These are phyloP conservation scores for Pagetopsis macropterus DNA, from an alignment of 2,797 vertebrate genomes.

Conservation along the genomic window DNA sequence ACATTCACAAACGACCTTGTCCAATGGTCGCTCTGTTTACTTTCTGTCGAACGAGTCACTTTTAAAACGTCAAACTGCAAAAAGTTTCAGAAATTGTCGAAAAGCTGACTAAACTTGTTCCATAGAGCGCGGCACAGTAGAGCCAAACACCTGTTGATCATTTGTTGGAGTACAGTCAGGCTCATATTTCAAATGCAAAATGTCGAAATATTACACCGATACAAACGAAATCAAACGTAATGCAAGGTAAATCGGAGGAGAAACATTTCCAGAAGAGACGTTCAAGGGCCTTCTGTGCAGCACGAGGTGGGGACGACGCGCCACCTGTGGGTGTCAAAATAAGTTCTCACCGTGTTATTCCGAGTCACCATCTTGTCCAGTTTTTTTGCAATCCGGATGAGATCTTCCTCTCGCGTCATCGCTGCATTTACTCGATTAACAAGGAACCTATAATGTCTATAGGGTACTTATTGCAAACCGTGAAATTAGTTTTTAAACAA, in stretches of 20 bases:
- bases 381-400: slow-evolving; percentile 91
- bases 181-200: slow-evolving; percentile 18
- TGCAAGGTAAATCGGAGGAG: not conserved
- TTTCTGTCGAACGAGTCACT: slow-evolving; percentile 17
- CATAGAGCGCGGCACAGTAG: not conserved
- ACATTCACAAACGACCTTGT: slow-evolving; percentile 39
- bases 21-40: slow-evolving; percentile 53
- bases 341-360: slow-evolving; percentile 91
- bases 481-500: slow-evolving; percentile 12
- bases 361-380: slow-evolving; percentile 97
- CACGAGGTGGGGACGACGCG: slow-evolving; percentile 61
- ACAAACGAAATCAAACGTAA: not conserved
- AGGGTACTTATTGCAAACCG: not conserved
- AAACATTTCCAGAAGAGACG: not conserved
- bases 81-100: not conserved
- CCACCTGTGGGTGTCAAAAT: slow-evolving; percentile 75
- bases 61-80: not conserved
- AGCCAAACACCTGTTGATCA: slow-evolving; percentile 78
- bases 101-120: not conserved
- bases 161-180: slow-evolving; percentile 40
- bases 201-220: not conserved
- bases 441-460: not conserved
- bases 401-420: slow-evolving; percentile 92
- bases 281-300: slow-evolving; percentile 34
- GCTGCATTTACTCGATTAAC: slow-evolving; percentile 70